Conservation (phyloP, 2,888 invertebrate species). For the Hypsopygia costalis region DNA sequence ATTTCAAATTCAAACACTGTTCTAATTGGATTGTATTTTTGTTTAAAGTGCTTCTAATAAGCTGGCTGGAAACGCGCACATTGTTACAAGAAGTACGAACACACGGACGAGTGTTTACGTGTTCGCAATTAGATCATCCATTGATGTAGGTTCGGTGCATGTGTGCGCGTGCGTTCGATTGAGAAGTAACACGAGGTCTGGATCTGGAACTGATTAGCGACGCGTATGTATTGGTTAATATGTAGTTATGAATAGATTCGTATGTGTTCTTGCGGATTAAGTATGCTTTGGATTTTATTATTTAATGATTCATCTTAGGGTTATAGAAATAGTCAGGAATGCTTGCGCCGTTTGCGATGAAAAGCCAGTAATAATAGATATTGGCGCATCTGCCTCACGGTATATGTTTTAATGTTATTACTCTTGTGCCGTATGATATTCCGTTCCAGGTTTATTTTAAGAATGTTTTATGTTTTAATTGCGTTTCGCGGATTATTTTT, state of each 20-base stretch:
- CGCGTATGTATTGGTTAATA: slow-evolving; percentile 63
- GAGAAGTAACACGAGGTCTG: slow-evolving; percentile 62
- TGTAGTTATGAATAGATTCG: slow-evolving; percentile 62
- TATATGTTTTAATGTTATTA: slow-evolving; percentile 77
- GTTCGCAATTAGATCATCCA: slow-evolving; percentile 72
- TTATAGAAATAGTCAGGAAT: slow-evolving; percentile 79
- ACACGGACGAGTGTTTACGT: slow-evolving; percentile 69
- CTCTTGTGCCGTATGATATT: slow-evolving; percentile 64
- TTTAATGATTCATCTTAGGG: slow-evolving; percentile 80
- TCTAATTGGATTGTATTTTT: slow-evolving; percentile 79
- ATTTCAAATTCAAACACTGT: slow-evolving; percentile 71
- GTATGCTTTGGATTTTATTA: slow-evolving; percentile 79
- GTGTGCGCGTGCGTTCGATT: slow-evolving; percentile 52
- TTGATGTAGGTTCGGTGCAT: slow-evolving; percentile 59
- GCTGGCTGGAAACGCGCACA: slow-evolving; percentile 64
- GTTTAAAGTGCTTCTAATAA: slow-evolving; percentile 73
- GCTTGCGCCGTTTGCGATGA: slow-evolving; percentile 69
- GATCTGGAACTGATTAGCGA: slow-evolving; percentile 73
- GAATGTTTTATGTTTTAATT: slow-evolving; percentile 76
- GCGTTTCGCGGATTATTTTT: slow-evolving; percentile 68
- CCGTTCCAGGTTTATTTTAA: slow-evolving; percentile 64
- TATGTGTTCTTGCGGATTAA: slow-evolving; percentile 73
- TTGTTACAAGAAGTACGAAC: slow-evolving; percentile 68
- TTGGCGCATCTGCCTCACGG: slow-evolving; percentile 75
- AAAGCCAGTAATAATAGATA: slow-evolving; percentile 79